phyloP scores from a whole-genome alignment of 2,888 invertebrate genomes.

The Leucoptera coffeella region DNA sequence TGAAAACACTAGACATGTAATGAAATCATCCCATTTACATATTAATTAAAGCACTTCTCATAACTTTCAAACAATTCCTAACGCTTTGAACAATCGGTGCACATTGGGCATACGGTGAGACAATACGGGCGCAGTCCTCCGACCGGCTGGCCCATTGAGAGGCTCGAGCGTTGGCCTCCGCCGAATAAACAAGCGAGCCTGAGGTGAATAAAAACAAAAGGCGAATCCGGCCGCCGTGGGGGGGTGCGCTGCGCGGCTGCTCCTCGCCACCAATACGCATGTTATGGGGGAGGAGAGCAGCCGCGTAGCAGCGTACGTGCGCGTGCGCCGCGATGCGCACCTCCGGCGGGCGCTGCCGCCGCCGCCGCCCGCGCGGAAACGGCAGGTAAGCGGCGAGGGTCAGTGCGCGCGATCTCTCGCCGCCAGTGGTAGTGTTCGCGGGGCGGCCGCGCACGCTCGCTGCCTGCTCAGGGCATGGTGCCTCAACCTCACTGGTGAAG shows the following conservation, averaged over 20 bases:
- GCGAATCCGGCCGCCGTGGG: too few relatives aligned
- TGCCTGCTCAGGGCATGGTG: slow-evolving; percentile 31
- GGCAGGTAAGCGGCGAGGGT: slow-evolving; percentile 32
- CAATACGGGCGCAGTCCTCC: too few relatives aligned
- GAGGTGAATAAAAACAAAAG: too few relatives aligned
- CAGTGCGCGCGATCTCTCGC: slow-evolving; percentile 51
- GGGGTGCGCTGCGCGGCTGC: neutral
- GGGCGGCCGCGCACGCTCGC: slow-evolving; percentile 35
- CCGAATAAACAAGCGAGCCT: too few relatives aligned
- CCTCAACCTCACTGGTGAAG: slow-evolving; percentile 33
- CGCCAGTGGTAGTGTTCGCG: slow-evolving; percentile 44
- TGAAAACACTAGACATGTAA: too few relatives aligned
- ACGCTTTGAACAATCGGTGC: too few relatives aligned
- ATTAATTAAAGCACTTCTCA: too few relatives aligned
- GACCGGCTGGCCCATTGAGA: too few relatives aligned
- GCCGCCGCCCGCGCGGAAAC: slow-evolving; percentile 12
- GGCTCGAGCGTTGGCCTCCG: too few relatives aligned
- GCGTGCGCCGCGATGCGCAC: slow-evolving; percentile 46
- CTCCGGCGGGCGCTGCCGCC: slow-evolving; percentile 38
- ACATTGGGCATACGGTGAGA: too few relatives aligned
- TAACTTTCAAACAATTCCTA: too few relatives aligned
- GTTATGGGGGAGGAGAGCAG: slow-evolving; percentile 13
- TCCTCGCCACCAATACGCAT: neutral
- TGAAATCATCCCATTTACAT: too few relatives aligned
- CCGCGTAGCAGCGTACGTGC: slow-evolving; percentile 15